Conservation (phyloP, 2,888 invertebrate genomes). For the Lasioglossum figueresi region DNA sequence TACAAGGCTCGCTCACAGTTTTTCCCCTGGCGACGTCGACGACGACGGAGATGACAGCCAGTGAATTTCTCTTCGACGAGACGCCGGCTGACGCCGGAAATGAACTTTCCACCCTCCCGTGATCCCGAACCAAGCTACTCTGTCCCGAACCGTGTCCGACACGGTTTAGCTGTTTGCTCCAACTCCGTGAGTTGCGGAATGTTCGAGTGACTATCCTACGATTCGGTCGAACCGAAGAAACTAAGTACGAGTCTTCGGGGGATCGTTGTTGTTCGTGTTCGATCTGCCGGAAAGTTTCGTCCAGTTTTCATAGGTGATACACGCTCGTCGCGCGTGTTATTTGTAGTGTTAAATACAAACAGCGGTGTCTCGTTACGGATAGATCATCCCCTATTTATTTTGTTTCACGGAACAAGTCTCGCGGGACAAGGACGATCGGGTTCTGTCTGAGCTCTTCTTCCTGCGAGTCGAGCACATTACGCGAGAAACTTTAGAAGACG, state of each 20-base stretch:
- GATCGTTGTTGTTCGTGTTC: background rate
- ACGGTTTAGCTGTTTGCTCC: constrained; percentile 4
- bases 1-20: constrained; percentile 20
- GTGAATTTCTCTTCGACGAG: constrained; percentile 31
- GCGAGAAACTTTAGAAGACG: too few relatives aligned
- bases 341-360: background rate
- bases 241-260: background rate
- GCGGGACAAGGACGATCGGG: too few relatives aligned
- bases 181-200: background rate
- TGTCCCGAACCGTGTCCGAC: background rate
- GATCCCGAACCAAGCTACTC: background rate
- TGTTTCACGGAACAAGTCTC: too few relatives aligned
- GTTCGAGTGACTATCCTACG: background rate
- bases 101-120: constrained; percentile 7
- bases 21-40: background rate
- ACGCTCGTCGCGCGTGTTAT: background rate
- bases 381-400: too few relatives aligned
- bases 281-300: background rate
- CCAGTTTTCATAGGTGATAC: background rate
- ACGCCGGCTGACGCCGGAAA: constrained; percentile 1
- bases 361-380: too few relatives aligned
- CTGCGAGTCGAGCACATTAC: too few relatives aligned
- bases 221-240: background rate
- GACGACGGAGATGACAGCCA: constrained; percentile 8
- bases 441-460: too few relatives aligned